Conservation (phyloP, 1,140 invertebrate species). For the Oryzaephilus surinamensis region DNA sequence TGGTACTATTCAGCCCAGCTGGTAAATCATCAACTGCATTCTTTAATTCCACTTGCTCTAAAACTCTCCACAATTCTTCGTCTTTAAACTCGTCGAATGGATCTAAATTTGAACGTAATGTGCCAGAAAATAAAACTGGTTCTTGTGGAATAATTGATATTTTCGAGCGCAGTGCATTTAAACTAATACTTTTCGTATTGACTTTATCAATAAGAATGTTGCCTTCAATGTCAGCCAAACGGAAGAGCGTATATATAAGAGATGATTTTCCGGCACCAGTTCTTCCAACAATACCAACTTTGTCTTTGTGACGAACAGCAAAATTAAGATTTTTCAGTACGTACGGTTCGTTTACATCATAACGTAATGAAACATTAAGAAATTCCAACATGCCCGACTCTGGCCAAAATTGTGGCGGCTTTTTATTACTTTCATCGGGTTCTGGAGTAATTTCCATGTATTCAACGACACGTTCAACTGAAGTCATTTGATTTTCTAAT, state of each 20-base stretch:
- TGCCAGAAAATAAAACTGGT: constrained; percentile 71
- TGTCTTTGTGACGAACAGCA: constrained; percentile 46
- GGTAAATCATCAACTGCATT: constrained; percentile 22
- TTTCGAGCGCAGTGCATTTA: constrained; percentile 58
- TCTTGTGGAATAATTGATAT: constrained; percentile 81
- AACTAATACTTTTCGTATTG: constrained; percentile 49
- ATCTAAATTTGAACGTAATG: constrained; percentile 73
- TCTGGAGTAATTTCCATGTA: constrained; percentile 64
- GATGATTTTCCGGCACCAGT: constrained; percentile 82
- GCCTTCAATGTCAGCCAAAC: constrained; percentile 52
- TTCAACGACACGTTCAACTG: constrained; percentile 63
- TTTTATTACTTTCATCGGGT: constrained; percentile 54
- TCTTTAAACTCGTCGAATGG: constrained; percentile 65
- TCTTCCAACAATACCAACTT: constrained; percentile 60
- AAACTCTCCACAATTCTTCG: constrained; percentile 50
- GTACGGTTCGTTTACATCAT: constrained; percentile 34
- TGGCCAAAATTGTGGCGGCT: constrained; percentile 57
- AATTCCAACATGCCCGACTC: constrained; percentile 56
- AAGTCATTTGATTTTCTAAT: constrained; percentile 69
- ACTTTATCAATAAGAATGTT: constrained; percentile 61
- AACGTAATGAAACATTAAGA: constrained; percentile 41
- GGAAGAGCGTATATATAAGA: constrained; percentile 61
- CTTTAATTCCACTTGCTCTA: constrained; percentile 47
- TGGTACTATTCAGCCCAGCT: constrained; percentile 49
- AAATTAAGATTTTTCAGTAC: constrained; percentile 47